Evolutionary conservation across 2,888 invertebrate species (phyloP), one percentile per base, ranked within the genome.

Genomic region (Spatulosminthurus flaviceps): DNA sequence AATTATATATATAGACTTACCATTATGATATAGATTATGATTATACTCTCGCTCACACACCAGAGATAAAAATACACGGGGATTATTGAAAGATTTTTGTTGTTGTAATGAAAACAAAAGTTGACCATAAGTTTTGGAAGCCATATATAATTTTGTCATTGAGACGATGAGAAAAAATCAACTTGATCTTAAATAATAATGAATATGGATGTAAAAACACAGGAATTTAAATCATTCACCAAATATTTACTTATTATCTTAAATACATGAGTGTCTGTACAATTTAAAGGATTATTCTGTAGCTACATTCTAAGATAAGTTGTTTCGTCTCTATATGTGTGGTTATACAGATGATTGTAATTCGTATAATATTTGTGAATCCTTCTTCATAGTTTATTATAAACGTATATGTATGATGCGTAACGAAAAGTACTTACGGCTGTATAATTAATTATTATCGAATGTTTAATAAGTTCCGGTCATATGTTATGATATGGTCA

Each of bases 211-310:
- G 16, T 51, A 19, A 51, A 51, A 11, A 19, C 16, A 51, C 51
- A 51, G 9, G 51, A 51, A 51, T 51, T 51, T 51, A n/a, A n/a
- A 51, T 51, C 51, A 51, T 51, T 51, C 51, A 51, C 51, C 1
- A 51, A 19, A 51, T 19, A n/a, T 51, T 19, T 51, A 51, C 16
- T 51, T n/a, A 51, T 51, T 51, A 51, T 51, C 41, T 9, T 41
- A 41, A 9, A n/a, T 51, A 51, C n/a, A 51, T 51, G 51, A 51
- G 51, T 51, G 51, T 51, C 51, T 51, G 13, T 41, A 41, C 13
- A 41, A 7, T 41, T 9, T 9, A 41, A 41, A 9, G 41, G 7
- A 41, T 41, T 9, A 51, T 16, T 51, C 5, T 51, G 16, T 19
- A 51, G 51, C 51, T 51, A 51, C 13, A 41, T 41, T 13, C 13